Conservation (phyloP, 2,797 vertebrate species). For the Clangula hyemalis region DNA sequence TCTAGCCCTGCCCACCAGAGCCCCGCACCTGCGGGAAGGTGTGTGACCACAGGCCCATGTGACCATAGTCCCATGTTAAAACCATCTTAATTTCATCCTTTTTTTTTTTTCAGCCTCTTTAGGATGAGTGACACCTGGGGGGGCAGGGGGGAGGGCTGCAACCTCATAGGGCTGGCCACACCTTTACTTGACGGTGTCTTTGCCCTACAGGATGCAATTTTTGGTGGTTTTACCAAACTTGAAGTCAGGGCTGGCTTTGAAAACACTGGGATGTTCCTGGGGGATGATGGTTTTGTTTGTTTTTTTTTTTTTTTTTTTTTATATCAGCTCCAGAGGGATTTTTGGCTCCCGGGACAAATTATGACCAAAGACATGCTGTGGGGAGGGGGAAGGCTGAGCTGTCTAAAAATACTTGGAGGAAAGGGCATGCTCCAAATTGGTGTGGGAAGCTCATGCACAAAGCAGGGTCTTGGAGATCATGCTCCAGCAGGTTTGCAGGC, state of each 20-base stretch:
- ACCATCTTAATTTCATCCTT: too few species aligned
- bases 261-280: not conserved
- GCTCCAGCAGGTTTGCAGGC: not conserved
- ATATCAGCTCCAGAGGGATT: not conserved
- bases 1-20: rapidly evolving
- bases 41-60: not conserved
- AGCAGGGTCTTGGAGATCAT: not conserved
- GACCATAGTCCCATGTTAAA: not conserved
- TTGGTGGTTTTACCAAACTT: not conserved
- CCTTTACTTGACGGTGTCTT: rapidly evolving
- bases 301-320: too few species aligned
- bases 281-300: too few species aligned
- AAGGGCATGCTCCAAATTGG: not conserved
- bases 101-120: not conserved
- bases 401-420: rapidly evolving
- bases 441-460: too few species aligned
- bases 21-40: not conserved
- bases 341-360: too few species aligned
- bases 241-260: not conserved
- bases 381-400: not conserved
- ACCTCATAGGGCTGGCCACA: rapidly evolving
- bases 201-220: rapidly evolving
- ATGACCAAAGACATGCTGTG: too few species aligned
- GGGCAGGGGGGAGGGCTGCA: not conserved
- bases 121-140: not conserved